Evolutionary conservation across 2,113 vertebrate species (phyloP), one percentile per base, ranked within the genome.

Genomic region (Dasyurus viverrinus): DNA sequence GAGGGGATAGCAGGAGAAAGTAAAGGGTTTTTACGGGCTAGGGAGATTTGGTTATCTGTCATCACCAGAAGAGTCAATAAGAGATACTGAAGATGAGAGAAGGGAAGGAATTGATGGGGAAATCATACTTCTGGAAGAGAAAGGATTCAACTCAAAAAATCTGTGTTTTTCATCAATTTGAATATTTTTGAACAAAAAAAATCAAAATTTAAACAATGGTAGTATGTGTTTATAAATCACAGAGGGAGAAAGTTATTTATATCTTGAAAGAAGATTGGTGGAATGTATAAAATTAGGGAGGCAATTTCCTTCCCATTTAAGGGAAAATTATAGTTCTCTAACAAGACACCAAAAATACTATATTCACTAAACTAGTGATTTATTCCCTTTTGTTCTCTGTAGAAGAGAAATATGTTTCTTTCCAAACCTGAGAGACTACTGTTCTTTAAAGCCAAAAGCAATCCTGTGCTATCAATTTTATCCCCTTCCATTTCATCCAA

Each of bases 241-340:
- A 97, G 52, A 92, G 92, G 94, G 91, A 91, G 30, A n/a, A 42
- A 42, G 68, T 84, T 95, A 96, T 97, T 97, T 96, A 96, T 94
- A 97, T 92, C 54, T 95, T 92, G 47, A 93, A 95, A 95, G 68
- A 93, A 93, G 89, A 1, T 50, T 94, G 26, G 55, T 89, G 36
- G 95, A 94, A 93, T 48, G 76, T 22, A 90, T 54, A 54, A 94
- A 96, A 93, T 95, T 54, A 55, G 93, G 91, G 68, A 91, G 94
- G 90, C 10, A 47, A 48, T 52, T 94, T 91, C 68, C 95, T 96
- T 89, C 94, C 89, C n/a, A 52, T 24, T 42, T 92, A 93, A n/a
- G 93, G 92, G 89, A 96, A 95, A 95, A 97, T 92, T 92, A 95
- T 19, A 97, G 92, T 91, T 92, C 93, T 95, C 27, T 2, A 53